phyloP scores from a whole-genome alignment of 2,113 vertebrate genomes.

The Burhinus bistriatus region DNA sequence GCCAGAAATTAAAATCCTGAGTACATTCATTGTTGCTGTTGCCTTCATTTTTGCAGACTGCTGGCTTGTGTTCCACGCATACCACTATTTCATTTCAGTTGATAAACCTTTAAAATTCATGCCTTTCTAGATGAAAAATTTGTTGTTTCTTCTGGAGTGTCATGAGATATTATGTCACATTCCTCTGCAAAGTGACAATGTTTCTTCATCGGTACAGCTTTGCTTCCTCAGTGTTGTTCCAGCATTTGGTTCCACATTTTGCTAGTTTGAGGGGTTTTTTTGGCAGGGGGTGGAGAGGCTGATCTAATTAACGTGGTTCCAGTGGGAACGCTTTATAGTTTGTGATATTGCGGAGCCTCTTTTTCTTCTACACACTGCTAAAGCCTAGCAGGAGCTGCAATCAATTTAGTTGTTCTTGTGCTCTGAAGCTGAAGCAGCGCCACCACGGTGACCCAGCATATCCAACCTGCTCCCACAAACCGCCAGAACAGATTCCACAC shows the following conservation, averaged over 20 bases:
- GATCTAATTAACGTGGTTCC: neutral
- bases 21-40: neutral
- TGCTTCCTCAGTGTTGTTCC: neutral
- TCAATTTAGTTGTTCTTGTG: neutral
- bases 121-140: neutral
- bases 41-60: neutral
- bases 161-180: neutral
- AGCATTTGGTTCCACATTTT: neutral
- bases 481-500: fast-evolving
- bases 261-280: neutral
- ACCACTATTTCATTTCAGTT: neutral
- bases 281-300: neutral
- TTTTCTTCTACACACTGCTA: neutral
- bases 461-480: neutral
- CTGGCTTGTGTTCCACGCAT: neutral
- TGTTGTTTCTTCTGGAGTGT: neutral
- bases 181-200: neutral
- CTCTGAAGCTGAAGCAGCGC: neutral
- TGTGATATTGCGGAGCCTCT: neutral
- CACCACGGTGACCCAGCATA: neutral
- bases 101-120: neutral
- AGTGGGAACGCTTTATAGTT: neutral
- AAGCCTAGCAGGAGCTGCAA: neutral
- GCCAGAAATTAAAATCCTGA: neutral
- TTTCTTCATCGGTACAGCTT: neutral